Evolutionary conservation across 2,797 vertebrate species (phyloP), one percentile per base, ranked within the genome.

Genomic region (Catharus ustulatus): DNA sequence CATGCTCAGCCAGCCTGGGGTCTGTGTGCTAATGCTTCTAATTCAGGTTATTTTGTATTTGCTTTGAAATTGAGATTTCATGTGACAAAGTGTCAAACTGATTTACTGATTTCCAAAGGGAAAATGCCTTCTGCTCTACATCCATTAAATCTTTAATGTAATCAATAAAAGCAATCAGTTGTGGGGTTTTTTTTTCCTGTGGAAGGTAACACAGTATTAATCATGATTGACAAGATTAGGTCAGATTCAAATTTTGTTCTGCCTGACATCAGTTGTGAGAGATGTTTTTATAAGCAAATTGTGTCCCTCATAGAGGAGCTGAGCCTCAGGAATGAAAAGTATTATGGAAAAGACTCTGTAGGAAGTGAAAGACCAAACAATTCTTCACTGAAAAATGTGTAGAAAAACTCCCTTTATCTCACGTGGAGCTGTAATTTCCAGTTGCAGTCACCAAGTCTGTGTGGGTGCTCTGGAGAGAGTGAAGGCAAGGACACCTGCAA

Each of bases 141-240:
- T 48, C 59, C 68, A 57, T 90, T 94, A 78, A 73, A 92, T 92
- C 62, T 73, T 58, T 93, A 80, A 90, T 55, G 73, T 76, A 87
- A 94, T 97, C 94, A 52, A 96, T 96, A 95, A 92, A 94, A 96
- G 71, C 84, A 97, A 95, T 97, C 62, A 71, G 15, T 30, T 71
- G 48, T 45, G 62, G 43, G 2, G 71, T 9, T 2, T 17, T 48
- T 63, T 90, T 89, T 85, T 91, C 89, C 69, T 63, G 59, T 8
- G 3, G 59, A 91, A 72, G 48, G 81, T 95, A 95, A 84, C 86
- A 88, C 0, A 2, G 71, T 51, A 89, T 74, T 97, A 97, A 97
- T 93, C 51, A 80, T 76, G 69, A 84, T 54, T 95, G 94, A 96
- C 94, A 96, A 94, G 69, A 94, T 84, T 86, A 91, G 95, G 92